phyloP scores from a whole-genome alignment of 2,797 vertebrate genomes.

The Meda fulgida region DNA sequence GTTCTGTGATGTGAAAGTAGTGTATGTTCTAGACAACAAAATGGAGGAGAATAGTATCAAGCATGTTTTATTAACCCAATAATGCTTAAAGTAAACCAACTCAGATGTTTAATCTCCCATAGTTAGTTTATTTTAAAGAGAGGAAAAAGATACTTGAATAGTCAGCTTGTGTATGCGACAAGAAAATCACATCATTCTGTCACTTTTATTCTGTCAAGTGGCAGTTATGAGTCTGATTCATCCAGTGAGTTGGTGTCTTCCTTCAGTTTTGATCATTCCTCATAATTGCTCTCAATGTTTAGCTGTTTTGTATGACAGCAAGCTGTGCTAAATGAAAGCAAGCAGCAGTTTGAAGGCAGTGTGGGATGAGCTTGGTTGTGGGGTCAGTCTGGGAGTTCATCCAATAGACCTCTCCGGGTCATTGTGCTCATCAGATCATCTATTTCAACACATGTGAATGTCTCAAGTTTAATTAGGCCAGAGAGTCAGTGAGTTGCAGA shows the following conservation, averaged over 20 bases:
- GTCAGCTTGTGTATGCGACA: neutral
- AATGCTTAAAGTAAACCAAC: neutral
- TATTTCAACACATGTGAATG: neutral
- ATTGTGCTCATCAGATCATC: conserved; percentile 36
- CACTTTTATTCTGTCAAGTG: conserved; percentile 3
- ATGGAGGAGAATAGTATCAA: neutral
- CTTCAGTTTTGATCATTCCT: conserved; percentile 5
- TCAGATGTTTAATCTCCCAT: neutral
- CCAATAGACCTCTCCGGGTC: conserved; percentile 21
- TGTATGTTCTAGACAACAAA: neutral
- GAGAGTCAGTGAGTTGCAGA: conserved; percentile 12
- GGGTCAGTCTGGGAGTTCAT: conserved; percentile 22
- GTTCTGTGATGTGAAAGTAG: neutral
- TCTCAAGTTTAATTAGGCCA: conserved; percentile 41
- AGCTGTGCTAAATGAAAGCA: neutral
- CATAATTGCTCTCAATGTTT: conserved; percentile 5
- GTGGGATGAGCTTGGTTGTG: neutral
- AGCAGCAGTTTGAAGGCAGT: neutral
- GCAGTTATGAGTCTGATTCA: conserved; percentile 12
- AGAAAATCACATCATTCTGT: neutral
- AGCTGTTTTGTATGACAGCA: neutral
- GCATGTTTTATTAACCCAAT: conserved; percentile 15
- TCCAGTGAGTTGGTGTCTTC: neutral
- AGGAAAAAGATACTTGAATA: neutral
- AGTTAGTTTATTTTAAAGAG: neutral